These are phyloP conservation scores for Morelia viridis DNA, from an alignment of 2,797 vertebrate species.

Conservation along the genomic window DNA sequence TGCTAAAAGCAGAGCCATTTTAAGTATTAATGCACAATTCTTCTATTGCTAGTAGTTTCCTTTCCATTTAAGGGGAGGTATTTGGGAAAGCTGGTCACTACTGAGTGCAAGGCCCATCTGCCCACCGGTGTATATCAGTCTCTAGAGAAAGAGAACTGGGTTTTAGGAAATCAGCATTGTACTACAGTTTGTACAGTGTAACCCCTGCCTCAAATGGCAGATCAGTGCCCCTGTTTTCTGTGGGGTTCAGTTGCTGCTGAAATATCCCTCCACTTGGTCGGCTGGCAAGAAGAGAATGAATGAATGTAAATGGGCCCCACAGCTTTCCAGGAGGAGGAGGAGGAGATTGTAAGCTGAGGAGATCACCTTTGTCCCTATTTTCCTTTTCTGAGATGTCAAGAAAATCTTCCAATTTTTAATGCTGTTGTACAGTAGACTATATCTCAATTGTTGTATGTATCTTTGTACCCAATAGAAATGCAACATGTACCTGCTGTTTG, in stretches of 20 bases:
- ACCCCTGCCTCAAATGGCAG: too few species aligned
- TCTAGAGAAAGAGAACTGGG: fast-evolving
- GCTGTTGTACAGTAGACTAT: not conserved
- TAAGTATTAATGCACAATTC: not conserved
- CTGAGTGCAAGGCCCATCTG: fast-evolving
- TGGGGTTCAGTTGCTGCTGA: not conserved
- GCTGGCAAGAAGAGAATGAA: not conserved
- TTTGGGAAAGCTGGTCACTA: not conserved
- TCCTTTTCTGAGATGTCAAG: not conserved
- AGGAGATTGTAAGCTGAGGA: not conserved
- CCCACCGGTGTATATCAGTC: fast-evolving
- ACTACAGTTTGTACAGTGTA: fast-evolving
- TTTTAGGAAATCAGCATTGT: not conserved
- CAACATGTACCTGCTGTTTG: not conserved
- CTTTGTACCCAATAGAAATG: slow-evolving; percentile 33
- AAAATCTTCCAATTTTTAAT: slow-evolving; percentile 20
- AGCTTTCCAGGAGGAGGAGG: fast-evolving
- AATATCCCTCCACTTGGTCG: not conserved
- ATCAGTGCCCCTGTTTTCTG: not conserved
- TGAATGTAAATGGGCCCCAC: not conserved
- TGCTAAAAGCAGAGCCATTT: not conserved
- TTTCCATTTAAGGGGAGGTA: fast-evolving
- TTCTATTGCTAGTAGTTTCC: not conserved
- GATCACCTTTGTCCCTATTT: not conserved
- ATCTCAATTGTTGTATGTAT: slow-evolving; percentile 6